These are phyloP conservation scores for Eledone cirrhosa DNA, from an alignment of 2,888 invertebrate species.

Conservation along the genomic window DNA sequence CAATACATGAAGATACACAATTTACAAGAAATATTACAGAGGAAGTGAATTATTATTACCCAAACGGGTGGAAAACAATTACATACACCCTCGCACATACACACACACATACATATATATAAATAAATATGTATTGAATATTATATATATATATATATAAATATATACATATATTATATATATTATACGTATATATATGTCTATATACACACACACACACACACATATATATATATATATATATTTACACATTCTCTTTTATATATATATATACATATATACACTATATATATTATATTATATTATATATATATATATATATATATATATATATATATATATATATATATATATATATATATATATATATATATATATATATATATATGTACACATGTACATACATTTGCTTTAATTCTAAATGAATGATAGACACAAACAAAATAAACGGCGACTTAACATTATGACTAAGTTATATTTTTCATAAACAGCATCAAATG, in stretches of 20 bases:
- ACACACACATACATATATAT: not conserved
- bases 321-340: slow-evolving; percentile 20
- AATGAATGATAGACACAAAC: not conserved
- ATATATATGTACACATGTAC: not conserved
- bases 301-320: slow-evolving; percentile 11
- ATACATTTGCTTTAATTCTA: no score
- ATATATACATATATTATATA: not conserved
- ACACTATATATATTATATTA: no score
- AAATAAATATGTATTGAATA: not conserved
- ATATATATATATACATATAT: not conserved
- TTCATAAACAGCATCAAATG: no score
- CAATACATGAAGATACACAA: not conserved
- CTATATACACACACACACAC: not conserved
- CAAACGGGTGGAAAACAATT: no score
- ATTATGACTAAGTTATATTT: no score
- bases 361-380: slow-evolving; percentile 21
- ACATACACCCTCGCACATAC: not conserved
- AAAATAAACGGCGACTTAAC: not conserved
- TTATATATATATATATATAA: not conserved
- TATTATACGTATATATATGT: not conserved
- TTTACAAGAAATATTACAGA: not conserved
- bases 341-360: not conserved
- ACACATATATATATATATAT: not conserved
- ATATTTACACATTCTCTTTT: not conserved
- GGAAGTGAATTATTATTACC: not conserved